phyloP scores from a whole-genome alignment of 2,113 vertebrate genomes.

The Gnathonemus echidnorhynchus region DNA sequence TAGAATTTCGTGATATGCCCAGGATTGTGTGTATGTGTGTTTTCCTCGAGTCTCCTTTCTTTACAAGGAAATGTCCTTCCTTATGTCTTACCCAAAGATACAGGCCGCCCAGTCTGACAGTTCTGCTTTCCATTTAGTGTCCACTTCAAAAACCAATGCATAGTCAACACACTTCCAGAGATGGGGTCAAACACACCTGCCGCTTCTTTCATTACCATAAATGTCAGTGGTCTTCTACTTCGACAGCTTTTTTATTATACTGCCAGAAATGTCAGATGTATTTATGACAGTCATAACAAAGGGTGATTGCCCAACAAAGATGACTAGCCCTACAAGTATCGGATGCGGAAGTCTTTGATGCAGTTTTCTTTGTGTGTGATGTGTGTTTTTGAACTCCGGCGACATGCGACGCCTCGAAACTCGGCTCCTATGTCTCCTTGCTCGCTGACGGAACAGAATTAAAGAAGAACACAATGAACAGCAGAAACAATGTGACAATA shows the following conservation, averaged over 20 bases:
- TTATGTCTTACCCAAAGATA: slow-evolving; percentile 38
- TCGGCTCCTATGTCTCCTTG: background rate
- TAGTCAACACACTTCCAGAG: slow-evolving; percentile 53
- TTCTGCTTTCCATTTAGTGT: slow-evolving; percentile 50
- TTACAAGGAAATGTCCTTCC: slow-evolving; percentile 48
- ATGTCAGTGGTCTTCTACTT: slow-evolving; percentile 64
- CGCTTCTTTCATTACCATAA: slow-evolving; percentile 65
- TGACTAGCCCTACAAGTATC: slow-evolving; percentile 2
- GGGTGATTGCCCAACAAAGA: slow-evolving; percentile 9
- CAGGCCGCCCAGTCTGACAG: slow-evolving; percentile 15
- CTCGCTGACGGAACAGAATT: background rate
- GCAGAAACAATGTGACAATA: background rate
- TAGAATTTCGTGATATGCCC: background rate
- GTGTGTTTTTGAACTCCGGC: background rate
- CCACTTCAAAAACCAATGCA: slow-evolving; percentile 62
- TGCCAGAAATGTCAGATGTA: slow-evolving; percentile 59
- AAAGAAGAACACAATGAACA: background rate
- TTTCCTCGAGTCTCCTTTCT: slow-evolving; percentile 18
- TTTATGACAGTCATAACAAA: slow-evolving; percentile 49
- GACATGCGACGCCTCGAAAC: background rate
- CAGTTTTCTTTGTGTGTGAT: background rate
- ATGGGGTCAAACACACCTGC: slow-evolving; percentile 56
- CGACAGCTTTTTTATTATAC: slow-evolving; percentile 45
- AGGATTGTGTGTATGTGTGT: slow-evolving; percentile 5
- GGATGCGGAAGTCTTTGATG: slow-evolving; percentile 14